Base-by-base conservation (phyloP, 2,888 invertebrate species). In the Trypoxylon attenuatum region DNA sequence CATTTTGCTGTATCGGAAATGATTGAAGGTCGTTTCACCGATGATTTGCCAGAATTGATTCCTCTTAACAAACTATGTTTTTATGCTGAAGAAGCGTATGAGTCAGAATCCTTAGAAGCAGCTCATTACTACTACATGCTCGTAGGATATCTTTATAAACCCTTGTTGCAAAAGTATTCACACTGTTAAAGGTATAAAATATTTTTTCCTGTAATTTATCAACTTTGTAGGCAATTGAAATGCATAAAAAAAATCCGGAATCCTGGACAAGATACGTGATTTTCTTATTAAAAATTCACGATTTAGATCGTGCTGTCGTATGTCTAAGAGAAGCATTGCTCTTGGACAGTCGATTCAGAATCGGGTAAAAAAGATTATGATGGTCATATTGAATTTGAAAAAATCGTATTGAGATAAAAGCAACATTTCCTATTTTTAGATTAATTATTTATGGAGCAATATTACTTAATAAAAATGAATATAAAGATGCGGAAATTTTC, bases 11-110 rank as follows among this genome's bases (percentile, higher is more conserved):
- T 84, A 6, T 81, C 82, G 25, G 65, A 59, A 22, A 71, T 73
- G 16, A 33, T 76, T 1, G 78, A 77, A 33, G 69, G 71, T 13
- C 61, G 73, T 21, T 49, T 52, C 2, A 19, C 41, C 0, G 38
- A 60, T 0, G 53, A 60, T 19, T 10, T 2, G 0, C 1, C 23
- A 0, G 25, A 45, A 0, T 2, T 2, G 0, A 27, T 38, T 1
- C 5, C 23, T 21, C 1, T 29, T 1, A 38, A 71, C 0, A 51
- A 47, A 10, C 15, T 71, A 2, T 71, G 70, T 49, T 69, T 71
- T 5, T 71, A 75, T 13, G 81, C 80, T 0, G 80, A 82, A 54
- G 84, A 84, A 63, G 73, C 73, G 52, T 77, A 72, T 23, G 81
- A 81, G 39, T 66, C 78, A 1, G 77, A 65, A 45, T 39, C 81